A percentile compares a stretch with the other conserved stretches of the same genome.
Conservation (phyloP, 2,113 vertebrate species). For the Ranitomeya imitator region DNA sequence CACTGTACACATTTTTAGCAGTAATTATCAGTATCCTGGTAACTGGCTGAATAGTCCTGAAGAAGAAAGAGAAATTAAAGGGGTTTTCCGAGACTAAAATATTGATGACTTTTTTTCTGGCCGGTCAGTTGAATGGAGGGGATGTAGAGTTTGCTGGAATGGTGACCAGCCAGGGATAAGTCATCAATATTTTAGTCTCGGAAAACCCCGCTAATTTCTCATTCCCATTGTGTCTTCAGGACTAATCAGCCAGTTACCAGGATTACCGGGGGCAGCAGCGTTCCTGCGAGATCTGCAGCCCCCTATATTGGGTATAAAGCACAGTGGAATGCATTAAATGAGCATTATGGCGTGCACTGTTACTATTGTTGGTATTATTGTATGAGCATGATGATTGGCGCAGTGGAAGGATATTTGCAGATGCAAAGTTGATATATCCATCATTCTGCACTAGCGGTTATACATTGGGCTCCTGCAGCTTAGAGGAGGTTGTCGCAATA, state of each 20-base stretch:
- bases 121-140: not conserved
- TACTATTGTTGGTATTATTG: no score
- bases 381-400: no score
- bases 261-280: not conserved
- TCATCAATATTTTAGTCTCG: no score
- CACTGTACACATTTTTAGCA: not conserved
- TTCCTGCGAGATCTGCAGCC: not conserved
- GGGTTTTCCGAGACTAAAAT: not conserved
- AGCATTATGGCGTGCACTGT: no score
- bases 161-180: no score
- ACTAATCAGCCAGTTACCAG: no score
- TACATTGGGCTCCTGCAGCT: not conserved
- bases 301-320: not conserved
- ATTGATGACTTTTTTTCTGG: not conserved
- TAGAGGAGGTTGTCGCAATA: not conserved
- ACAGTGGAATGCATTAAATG: no score
- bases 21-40: conserved; percentile 18
- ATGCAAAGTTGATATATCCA: no score
- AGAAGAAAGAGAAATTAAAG: not conserved
- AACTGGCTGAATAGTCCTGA: not conserved
- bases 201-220: no score
- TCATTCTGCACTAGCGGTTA: not conserved
- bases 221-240: no score
- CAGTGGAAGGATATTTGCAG: no score
- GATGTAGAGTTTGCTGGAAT: no score